Conservation (phyloP, 2,888 invertebrate species). For the Tinea pellionella region DNA sequence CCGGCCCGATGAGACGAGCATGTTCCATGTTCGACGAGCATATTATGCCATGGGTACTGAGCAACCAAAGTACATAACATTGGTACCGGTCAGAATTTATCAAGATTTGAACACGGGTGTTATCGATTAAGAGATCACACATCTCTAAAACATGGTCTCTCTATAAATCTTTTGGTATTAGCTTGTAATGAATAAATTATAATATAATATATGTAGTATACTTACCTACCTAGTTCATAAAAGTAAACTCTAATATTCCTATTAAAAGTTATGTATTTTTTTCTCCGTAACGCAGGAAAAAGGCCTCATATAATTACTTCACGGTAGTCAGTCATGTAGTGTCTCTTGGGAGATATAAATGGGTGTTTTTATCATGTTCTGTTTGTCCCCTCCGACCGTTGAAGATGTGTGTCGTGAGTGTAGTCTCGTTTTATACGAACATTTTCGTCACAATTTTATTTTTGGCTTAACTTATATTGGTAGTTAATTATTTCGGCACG, state of each 20-base stretch:
- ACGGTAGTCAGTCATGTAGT: neutral
- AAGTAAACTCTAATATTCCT: neutral
- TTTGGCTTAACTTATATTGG: neutral
- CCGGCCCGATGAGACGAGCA: too few relatives aligned
- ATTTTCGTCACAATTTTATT: neutral
- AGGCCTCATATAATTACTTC: constrained; percentile 5
- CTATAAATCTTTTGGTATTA: too few relatives aligned
- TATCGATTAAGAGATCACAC: too few relatives aligned
- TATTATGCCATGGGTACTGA: too few relatives aligned
- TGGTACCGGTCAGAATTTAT: too few relatives aligned
- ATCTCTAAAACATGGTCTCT: too few relatives aligned
- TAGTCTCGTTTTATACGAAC: neutral
- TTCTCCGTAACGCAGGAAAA: neutral
- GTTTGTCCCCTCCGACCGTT: neutral
- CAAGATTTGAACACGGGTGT: too few relatives aligned
- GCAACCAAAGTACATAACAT: too few relatives aligned
- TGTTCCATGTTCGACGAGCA: too few relatives aligned
- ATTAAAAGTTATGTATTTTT: neutral
- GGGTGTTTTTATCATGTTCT: constrained; percentile 12
- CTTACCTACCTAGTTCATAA: too few relatives aligned
- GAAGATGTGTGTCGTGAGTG: neutral
- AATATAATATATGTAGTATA: too few relatives aligned
- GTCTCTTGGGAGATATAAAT: constrained; percentile 3
- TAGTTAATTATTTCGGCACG: neutral
- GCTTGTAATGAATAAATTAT: too few relatives aligned